phyloP scores from a whole-genome alignment of 1,140 invertebrate genomes.

The Myzus persicae region DNA sequence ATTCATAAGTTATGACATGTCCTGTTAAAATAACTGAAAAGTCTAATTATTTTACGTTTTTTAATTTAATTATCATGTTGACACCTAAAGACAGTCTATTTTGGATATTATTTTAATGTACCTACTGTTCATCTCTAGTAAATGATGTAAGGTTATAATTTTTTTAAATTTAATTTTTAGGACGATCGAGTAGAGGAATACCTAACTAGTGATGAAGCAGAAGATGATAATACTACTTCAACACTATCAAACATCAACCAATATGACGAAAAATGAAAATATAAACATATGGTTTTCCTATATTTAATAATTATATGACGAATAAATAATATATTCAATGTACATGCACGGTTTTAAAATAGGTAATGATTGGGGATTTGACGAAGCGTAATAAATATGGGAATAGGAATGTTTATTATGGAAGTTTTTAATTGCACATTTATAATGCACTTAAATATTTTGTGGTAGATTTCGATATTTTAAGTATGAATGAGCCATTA shows the following conservation, averaged over 20 bases:
- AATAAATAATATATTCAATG: neutral
- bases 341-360: conserved; percentile 29
- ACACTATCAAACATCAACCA: neutral
- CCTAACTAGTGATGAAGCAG: neutral
- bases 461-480: neutral
- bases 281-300: neutral
- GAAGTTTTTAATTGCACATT: conserved; percentile 30
- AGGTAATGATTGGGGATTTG: neutral
- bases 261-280: neutral
- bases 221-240: neutral
- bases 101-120: neutral
- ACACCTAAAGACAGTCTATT: neutral
- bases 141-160: neutral
- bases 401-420: neutral
- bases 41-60: neutral
- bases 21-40: neutral
- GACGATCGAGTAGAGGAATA: conserved; percentile 28
- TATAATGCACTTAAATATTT: neutral
- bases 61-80: neutral
- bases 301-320: neutral
- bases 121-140: neutral
- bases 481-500: neutral
- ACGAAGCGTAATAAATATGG: neutral
- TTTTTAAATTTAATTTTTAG: conserved; percentile 21
- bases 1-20: too few species aligned